phyloP scores from a whole-genome alignment of 2,888 invertebrate species.

The Myathropa florea region DNA sequence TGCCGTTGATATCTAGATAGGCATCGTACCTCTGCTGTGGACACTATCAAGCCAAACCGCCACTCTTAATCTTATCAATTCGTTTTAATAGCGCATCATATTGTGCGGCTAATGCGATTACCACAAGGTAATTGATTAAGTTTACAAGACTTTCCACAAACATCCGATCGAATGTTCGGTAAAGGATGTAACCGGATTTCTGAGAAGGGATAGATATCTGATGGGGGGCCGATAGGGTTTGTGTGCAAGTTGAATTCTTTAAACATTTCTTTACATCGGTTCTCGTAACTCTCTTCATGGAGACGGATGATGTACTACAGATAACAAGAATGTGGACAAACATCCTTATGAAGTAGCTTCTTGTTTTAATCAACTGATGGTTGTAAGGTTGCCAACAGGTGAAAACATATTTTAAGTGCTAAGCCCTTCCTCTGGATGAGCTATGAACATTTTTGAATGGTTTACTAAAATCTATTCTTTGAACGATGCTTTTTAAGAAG shows the following conservation, averaged over 20 bases:
- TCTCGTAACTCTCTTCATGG: too few relatives aligned
- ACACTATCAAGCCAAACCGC: not conserved
- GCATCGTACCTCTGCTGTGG: too few relatives aligned
- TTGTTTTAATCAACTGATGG: too few relatives aligned
- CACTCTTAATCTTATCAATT: conserved; percentile 21
- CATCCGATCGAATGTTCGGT: conserved; percentile 3
- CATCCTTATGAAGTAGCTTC: too few relatives aligned
- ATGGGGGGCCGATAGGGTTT: not conserved
- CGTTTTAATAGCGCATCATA: conserved; percentile 30
- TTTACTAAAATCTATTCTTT: too few relatives aligned
- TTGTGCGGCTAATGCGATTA: conserved; percentile 47
- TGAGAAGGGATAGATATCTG: not conserved
- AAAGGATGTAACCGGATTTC: not conserved
- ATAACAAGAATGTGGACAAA: too few relatives aligned
- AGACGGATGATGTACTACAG: too few relatives aligned
- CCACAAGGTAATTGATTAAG: conserved; percentile 55
- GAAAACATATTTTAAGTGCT: too few relatives aligned
- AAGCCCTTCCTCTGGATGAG: too few relatives aligned
- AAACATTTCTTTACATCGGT: not conserved
- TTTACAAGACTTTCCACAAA: conserved; percentile 36
- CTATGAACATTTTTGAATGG: too few relatives aligned
- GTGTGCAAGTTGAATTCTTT: not conserved
- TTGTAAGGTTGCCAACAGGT: too few relatives aligned
- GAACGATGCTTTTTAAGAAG: too few relatives aligned
- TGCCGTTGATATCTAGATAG: not conserved